These are phyloP conservation scores for Antennarius striatus DNA, from an alignment of 2,113 vertebrate species.

Conservation along the genomic window DNA sequence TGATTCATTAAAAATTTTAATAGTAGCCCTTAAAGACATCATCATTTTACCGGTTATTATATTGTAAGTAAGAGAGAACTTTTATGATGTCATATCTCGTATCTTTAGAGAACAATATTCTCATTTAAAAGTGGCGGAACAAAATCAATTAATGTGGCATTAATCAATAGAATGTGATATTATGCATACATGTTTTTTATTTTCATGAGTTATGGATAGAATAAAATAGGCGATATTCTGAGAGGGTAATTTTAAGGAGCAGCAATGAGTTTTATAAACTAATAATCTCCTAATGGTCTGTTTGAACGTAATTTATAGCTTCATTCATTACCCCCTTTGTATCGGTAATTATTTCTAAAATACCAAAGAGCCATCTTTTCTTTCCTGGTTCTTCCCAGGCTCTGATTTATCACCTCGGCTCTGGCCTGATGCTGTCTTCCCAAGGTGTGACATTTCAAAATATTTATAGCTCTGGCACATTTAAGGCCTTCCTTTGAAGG, in stretches of 20 bases:
- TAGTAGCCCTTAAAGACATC: conserved; percentile 29
- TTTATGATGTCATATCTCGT: conserved; percentile 25
- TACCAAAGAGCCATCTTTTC: conserved; percentile 99
- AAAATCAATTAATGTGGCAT: conserved; percentile 88
- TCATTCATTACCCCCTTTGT: conserved; percentile 98
- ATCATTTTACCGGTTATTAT: conserved; percentile 29
- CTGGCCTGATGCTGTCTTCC: conserved; percentile 94
- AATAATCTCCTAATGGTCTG: conserved; percentile 93
- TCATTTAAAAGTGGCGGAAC: conserved; percentile 44
- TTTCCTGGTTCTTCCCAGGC: conserved; percentile 86
- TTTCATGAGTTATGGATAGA: conserved; percentile 82
- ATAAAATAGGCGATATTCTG: conserved; percentile 87
- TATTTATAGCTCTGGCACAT: conserved; percentile 99
- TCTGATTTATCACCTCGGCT: conserved; percentile 90
- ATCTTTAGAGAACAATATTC: conserved; percentile 61
- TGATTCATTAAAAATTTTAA: conserved; percentile 32
- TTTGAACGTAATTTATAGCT: conserved; percentile 97
- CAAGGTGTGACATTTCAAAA: conserved; percentile 99
- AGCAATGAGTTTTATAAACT: conserved; percentile 97
- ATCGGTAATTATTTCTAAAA: conserved; percentile 99
- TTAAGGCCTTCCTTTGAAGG: conserved; percentile 99
- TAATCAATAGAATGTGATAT: conserved; percentile 85
- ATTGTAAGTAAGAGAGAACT: conserved; percentile 16
- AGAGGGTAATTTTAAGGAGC: conserved; percentile 88
- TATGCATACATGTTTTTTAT: conserved; percentile 74